Evolutionary conservation across 2,797 vertebrate species (phyloP).

Genomic region (Onychomys torridus): DNA sequence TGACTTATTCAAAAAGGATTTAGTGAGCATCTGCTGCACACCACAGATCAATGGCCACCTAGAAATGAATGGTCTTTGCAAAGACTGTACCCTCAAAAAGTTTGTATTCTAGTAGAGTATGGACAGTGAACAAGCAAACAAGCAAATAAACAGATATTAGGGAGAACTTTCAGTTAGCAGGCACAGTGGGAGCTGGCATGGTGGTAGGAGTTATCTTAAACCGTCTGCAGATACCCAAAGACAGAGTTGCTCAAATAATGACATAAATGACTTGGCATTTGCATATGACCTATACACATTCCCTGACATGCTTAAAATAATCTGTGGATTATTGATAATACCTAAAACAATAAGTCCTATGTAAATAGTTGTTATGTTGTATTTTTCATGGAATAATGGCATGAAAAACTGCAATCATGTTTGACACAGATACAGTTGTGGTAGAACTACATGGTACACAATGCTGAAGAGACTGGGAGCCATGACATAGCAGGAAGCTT

Average conservation of each 20-base stretch:
- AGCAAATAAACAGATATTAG: background rate
- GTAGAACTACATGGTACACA: background rate
- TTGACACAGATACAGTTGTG: background rate
- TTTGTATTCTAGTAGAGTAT: background rate
- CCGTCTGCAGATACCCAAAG: background rate
- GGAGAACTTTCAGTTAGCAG: background rate
- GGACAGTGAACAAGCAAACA: background rate
- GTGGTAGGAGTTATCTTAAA: background rate
- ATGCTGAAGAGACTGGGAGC: background rate
- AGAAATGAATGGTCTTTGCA: background rate
- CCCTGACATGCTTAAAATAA: background rate
- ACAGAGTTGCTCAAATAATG: background rate
- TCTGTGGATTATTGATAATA: background rate
- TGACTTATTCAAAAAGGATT: background rate
- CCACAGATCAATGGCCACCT: background rate
- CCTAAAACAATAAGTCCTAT: background rate
- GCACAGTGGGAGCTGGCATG: background rate
- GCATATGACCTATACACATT: background rate
- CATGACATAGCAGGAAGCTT: background rate
- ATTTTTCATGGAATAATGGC: background rate
- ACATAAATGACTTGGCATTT: background rate
- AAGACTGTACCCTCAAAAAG: background rate
- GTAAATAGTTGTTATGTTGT: background rate
- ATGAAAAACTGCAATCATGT: background rate
- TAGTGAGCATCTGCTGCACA: background rate